Conservation (phyloP, 1,140 invertebrate species). For the Ruditapes philippinarum region DNA sequence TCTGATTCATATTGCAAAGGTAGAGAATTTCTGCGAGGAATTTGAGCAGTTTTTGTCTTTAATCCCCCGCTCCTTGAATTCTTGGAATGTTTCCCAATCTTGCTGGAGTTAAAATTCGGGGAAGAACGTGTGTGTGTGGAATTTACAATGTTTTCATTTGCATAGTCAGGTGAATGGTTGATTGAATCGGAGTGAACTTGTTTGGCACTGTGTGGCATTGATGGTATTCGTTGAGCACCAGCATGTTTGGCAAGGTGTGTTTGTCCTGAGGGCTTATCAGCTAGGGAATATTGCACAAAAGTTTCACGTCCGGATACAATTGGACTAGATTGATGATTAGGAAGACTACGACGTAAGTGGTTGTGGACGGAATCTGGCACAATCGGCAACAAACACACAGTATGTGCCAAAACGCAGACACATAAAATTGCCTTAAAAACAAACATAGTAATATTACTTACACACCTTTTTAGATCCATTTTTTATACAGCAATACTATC, state of each 20-base stretch:
- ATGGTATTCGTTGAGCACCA: constrained; percentile 1
- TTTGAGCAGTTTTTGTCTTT: constrained; percentile 16
- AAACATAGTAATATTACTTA: not conserved
- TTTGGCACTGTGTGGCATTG: constrained; percentile 6
- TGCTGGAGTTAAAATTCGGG: not conserved
- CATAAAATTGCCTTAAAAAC: not conserved
- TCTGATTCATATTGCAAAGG: constrained; percentile 6
- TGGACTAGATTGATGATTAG: not conserved
- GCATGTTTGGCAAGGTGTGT: not conserved
- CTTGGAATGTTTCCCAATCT: constrained; percentile 35
- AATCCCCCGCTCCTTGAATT: not conserved
- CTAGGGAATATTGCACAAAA: not conserved
- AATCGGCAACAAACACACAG: not conserved
- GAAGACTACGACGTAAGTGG: not conserved
- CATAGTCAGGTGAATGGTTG: not conserved
- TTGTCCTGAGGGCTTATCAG: not conserved
- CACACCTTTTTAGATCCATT: not conserved
- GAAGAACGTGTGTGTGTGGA: constrained; percentile 1
- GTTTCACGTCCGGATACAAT: not conserved
- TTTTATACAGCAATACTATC: too few relatives aligned
- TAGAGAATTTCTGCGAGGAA: constrained; percentile 6
- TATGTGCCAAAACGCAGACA: not conserved
- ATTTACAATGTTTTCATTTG: not conserved
- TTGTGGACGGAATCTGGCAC: not conserved
- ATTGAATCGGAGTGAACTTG: not conserved